Percentiles rank a stretch among this genome's conserved stretches.
Conservation (phyloP, 2,113 vertebrate species). For the Hepsetus odoe region DNA sequence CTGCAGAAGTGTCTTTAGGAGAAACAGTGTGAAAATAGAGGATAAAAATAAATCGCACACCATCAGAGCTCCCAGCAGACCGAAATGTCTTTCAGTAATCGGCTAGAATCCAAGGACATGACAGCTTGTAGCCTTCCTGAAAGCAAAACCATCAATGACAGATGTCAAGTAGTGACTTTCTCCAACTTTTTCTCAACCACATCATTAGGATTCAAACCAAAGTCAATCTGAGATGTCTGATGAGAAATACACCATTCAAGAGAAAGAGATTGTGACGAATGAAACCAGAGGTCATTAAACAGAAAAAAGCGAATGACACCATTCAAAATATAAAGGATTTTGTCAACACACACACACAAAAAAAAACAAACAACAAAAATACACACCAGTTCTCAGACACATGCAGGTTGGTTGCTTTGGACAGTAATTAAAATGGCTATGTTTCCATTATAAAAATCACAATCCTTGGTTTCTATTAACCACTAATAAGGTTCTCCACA, state of each 20-base stretch:
- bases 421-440: not conserved
- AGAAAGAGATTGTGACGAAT: no score
- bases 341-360: no score
- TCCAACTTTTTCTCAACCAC: no score
- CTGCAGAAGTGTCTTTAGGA: not conserved
- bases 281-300: no score
- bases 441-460: not conserved
- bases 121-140: not conserved
- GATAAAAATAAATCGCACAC: not conserved
- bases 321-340: no score
- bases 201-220: no score
- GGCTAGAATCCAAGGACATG: not conserved
- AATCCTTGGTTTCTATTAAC: not conserved
- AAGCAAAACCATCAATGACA: not conserved
- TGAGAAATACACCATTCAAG: no score
- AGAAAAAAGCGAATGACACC: no score
- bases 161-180: not conserved
- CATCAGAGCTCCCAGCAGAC: no score
- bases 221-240: no score
- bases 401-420: not conserved
- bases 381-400: not conserved
- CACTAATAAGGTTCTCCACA: not conserved
- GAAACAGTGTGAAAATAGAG: not conserved
- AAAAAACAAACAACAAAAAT: no score
- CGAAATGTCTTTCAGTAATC: not conserved